Conservation (phyloP, 1,140 invertebrate genomes). For the Zaprionus ornatus region DNA sequence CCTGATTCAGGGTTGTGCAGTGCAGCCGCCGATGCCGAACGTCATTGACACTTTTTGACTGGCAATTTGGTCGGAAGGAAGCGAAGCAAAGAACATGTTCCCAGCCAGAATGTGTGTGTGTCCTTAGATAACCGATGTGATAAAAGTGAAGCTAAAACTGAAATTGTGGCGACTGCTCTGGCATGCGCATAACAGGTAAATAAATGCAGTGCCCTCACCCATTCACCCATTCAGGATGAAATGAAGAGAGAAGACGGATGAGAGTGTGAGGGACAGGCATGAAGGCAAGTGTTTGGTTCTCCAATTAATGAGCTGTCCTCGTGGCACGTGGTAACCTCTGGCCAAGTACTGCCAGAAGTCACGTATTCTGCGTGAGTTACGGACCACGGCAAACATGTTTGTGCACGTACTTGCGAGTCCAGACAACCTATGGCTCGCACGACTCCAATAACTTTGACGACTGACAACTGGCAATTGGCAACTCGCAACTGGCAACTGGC, state of each 20-base stretch:
- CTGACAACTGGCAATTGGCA: constrained; percentile 3
- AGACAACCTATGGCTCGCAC: constrained; percentile 27
- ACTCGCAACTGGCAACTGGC: constrained; percentile 1
- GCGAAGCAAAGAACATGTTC: constrained; percentile 39
- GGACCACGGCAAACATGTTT: constrained; percentile 53
- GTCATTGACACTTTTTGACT: constrained; percentile 44
- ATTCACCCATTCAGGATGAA: background rate
- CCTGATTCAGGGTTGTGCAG: constrained; percentile 50
- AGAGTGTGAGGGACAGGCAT: background rate
- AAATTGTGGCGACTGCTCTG: constrained; percentile 31
- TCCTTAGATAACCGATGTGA: constrained; percentile 28
- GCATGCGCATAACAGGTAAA: constrained; percentile 70
- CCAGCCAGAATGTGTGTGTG: constrained; percentile 31
- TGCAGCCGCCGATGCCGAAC: constrained; percentile 18
- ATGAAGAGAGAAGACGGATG: background rate
- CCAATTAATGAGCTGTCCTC: constrained; percentile 65
- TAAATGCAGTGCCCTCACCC: constrained; percentile 42
- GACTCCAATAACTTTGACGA: constrained; percentile 5
- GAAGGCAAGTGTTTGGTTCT: constrained; percentile 29
- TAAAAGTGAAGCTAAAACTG: background rate
- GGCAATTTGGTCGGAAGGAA: constrained; percentile 70
- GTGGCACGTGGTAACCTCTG: constrained; percentile 66
- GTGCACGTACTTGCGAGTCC: constrained; percentile 47
- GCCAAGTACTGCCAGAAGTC: constrained; percentile 63
- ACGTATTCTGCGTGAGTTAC: constrained; percentile 65